A percentile compares a stretch with the other conserved stretches of the same genome.
Evolutionary conservation across 2,888 invertebrate genomes (phyloP).

Genomic region (Trachelus stipa): DNA sequence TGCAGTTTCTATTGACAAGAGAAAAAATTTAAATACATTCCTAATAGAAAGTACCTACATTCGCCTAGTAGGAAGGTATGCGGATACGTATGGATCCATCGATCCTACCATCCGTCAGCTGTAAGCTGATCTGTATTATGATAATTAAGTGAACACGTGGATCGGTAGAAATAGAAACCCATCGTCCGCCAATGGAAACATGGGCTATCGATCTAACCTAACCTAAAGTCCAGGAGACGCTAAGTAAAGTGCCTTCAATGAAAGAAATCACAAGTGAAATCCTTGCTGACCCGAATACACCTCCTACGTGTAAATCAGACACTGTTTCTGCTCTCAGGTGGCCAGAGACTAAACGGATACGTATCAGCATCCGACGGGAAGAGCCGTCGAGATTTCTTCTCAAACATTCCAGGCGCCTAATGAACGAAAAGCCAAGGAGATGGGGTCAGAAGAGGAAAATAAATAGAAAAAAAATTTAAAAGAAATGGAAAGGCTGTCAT

Average conservation of each 20-base stretch:
- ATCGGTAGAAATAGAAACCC: conserved; percentile 5
- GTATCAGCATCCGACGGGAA: neutral
- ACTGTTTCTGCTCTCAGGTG: neutral
- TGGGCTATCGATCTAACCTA: neutral
- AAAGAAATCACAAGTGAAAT: conserved; percentile 15
- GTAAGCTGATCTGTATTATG: neutral
- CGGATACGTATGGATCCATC: neutral
- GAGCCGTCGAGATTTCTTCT: neutral
- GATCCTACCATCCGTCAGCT: neutral
- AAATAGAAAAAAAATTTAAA: neutral
- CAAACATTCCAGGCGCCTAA: neutral
- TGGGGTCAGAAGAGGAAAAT: neutral
- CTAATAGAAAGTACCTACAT: neutral
- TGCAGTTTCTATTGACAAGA: neutral
- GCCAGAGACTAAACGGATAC: neutral
- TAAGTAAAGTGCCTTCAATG: neutral
- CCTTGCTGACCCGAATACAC: conserved; percentile 10
- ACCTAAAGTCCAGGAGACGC: neutral
- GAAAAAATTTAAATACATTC: neutral
- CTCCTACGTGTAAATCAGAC: neutral
- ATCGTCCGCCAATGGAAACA: neutral
- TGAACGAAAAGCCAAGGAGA: neutral
- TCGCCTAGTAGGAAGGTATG: neutral
- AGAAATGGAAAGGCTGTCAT: neutral
- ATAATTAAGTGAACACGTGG: neutral